Base-by-base conservation (phyloP, 2,113 vertebrate genomes). In the Hoplias malabaricus region DNA sequence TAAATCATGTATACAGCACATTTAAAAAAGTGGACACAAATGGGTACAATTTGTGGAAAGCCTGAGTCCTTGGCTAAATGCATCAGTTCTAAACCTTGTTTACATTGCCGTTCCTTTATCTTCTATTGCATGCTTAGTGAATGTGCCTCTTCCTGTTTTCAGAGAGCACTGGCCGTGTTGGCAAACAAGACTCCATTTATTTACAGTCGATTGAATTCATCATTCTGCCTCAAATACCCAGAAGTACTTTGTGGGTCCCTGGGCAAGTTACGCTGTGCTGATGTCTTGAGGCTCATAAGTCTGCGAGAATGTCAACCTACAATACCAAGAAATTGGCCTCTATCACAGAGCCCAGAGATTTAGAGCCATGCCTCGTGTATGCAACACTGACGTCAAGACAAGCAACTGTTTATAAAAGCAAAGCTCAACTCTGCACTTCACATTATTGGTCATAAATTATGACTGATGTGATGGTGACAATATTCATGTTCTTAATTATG, bases 401-500 rank as follows among this genome's bases (percentile, higher is more conserved):
- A 56, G 46, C 65, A 57, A 65, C 29, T 59, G 50, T 46, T 46
- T 31, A 16, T 21, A 67, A 71, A 71, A n/a, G 66, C 70, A 75
- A 36, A 66, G 46, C 50, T 21, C 36, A 72, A 2, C 56, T 23
- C 43, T 67, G 74, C 23, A 67, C 53, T 67, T 19, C 21, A 42
- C 11, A 36, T 36, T 59, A 69, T 73, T 54, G 63, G 33, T 53
- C 10, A 54, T 67, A 61, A 50, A 77, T 71, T 78, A 27, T 12
- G 10, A 42, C 16, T 57, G 54, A 34, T 42, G 34, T 2, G 4
- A 66, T 59, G 46, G 63, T 7, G 63, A 74, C 40, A 69, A 33
- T n/a, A n/a, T 54, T 23, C 43, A 62, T 56, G 21, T 40, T 33
- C 69, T 78, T 73, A 69, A 82, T 69, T 54, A 61, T n/a, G 4